phyloP scores from a whole-genome alignment of 2,113 vertebrate species.

The Oncorhynchus masou region DNA sequence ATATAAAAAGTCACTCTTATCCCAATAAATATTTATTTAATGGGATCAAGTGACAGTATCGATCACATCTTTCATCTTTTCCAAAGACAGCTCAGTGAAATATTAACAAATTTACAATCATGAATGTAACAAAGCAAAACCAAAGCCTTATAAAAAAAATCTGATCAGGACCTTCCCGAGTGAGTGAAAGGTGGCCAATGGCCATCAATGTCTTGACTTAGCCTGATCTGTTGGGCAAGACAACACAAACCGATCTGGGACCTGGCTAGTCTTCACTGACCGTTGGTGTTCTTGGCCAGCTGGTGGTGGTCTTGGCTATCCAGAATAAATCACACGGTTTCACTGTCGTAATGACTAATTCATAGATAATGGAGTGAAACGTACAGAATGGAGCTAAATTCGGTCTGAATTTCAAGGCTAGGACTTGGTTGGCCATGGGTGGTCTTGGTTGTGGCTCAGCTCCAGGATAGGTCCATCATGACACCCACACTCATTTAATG shows the following conservation, averaged over 20 bases:
- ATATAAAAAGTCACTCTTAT: no score
- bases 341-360: no score
- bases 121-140: slow-evolving; percentile 91
- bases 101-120: slow-evolving; percentile 99
- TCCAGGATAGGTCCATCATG: slow-evolving; percentile 53
- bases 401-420: no score
- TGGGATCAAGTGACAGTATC: slow-evolving; percentile 86
- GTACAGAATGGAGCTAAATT: no score
- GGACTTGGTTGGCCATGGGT: not conserved
- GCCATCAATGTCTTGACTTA: not conserved
- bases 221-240: no score
- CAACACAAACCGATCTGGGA: no score
- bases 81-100: slow-evolving; percentile 96
- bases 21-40: slow-evolving; percentile 78
- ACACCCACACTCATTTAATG: slow-evolving; percentile 51
- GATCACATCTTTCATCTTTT: slow-evolving; percentile 82
- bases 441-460: slow-evolving; percentile 25
- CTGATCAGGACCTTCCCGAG: slow-evolving; percentile 65
- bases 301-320: no score
- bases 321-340: no score
- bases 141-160: slow-evolving; percentile 80
- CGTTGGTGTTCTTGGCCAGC: not conserved
- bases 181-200: slow-evolving; percentile 23
- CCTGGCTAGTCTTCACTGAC: not conserved
- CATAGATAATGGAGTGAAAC: no score